Percentiles rank a stretch among this genome's conserved stretches.
phyloP scores from a whole-genome alignment of 2,888 invertebrate species.

The Caenorhabditis parvicauda region DNA sequence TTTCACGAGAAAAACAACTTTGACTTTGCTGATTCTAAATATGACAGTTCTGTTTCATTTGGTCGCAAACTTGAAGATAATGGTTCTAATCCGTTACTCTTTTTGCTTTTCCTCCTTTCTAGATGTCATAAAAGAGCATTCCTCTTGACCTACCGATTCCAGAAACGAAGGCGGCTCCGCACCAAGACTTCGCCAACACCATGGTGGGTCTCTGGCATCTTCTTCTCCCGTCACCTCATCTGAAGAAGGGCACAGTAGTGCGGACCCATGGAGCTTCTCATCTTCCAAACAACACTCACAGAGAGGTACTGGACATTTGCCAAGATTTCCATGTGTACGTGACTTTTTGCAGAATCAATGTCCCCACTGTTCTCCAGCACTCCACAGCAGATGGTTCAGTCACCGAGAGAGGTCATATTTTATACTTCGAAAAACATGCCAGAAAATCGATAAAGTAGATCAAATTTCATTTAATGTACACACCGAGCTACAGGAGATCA shows the following conservation, averaged over 20 bases:
- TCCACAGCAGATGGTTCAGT: constrained; percentile 16
- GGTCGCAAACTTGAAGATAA: no score
- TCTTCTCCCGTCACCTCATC: constrained; percentile 40
- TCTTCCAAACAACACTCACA: no score
- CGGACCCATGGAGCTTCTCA: constrained; percentile 27
- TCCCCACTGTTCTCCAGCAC: constrained; percentile 30
- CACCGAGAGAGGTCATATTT: constrained; percentile 6
- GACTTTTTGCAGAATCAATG: constrained; percentile 10
- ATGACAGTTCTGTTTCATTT: no score
- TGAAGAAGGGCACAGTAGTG: constrained; percentile 30
- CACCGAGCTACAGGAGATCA: no score
- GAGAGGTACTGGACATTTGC: neutral
- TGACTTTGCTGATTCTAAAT: no score
- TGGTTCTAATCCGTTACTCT: no score
- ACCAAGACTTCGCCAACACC: constrained; percentile 15
- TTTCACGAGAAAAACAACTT: no score
- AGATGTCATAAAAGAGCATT: no score
- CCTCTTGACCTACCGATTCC: no score
- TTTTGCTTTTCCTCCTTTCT: neutral
- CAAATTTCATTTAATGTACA: no score
- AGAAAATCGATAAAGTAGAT: no score
- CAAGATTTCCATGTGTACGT: neutral
- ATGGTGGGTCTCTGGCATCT: constrained; percentile 25
- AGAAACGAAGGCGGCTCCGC: constrained; percentile 4
- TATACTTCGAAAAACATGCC: no score